Evolutionary conservation across 2,113 vertebrate genomes (phyloP).

Genomic region (Callaeas wilsoni): DNA sequence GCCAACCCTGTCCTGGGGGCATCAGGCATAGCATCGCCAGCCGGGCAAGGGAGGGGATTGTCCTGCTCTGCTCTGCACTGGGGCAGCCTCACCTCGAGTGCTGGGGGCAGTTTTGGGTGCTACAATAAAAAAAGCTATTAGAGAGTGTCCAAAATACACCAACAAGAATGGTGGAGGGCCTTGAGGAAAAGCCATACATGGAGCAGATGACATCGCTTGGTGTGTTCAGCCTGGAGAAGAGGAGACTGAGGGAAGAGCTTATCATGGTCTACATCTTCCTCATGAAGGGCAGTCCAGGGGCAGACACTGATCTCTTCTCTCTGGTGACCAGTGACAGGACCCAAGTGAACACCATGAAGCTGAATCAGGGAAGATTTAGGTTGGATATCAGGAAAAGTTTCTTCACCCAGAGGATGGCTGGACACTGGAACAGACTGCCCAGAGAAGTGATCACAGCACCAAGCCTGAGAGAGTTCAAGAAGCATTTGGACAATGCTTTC

Average conservation of each 20-base stretch:
- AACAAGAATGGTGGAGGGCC: background rate
- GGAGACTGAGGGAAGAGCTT: background rate
- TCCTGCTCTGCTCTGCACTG: rapidly evolving
- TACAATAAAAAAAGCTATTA: background rate
- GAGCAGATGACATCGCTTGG: background rate
- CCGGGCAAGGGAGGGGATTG: background rate
- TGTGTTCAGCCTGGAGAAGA: background rate
- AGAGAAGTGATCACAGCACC: background rate
- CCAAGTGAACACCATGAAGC: background rate
- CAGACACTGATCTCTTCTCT: background rate
- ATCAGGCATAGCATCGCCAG: background rate
- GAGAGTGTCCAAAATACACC: background rate
- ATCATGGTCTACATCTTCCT: background rate
- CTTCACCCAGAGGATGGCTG: background rate
- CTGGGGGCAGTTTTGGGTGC: background rate
- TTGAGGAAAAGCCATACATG: background rate
- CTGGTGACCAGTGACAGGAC: background rate
- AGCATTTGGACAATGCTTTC: background rate
- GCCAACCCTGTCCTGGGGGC: rapidly evolving
- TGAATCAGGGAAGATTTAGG: background rate
- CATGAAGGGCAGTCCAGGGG: background rate
- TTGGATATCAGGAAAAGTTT: background rate
- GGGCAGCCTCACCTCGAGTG: rapidly evolving
- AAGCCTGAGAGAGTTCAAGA: background rate
- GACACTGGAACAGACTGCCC: background rate